Evolutionary conservation across 2,888 invertebrate species (phyloP).

Genomic region (Synanthedon tipuliformis): DNA sequence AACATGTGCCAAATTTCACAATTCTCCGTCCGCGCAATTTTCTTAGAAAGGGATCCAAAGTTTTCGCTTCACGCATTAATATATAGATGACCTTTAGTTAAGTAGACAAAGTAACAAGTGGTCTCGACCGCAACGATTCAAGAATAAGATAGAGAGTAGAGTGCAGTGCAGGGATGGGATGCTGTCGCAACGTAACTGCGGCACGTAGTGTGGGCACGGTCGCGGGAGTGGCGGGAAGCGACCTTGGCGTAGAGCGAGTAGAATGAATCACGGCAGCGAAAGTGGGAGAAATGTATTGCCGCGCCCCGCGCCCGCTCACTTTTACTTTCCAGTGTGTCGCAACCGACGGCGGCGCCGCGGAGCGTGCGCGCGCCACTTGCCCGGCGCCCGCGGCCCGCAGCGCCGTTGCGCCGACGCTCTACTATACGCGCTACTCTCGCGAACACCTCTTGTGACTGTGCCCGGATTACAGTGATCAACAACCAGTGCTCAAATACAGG

Average conservation of each 20-base stretch:
- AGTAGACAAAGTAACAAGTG: too few species aligned
- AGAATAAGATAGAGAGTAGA: too few species aligned
- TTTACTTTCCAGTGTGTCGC: constrained; percentile 69
- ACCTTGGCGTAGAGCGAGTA: constrained; percentile 45
- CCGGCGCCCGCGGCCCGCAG: constrained; percentile 68
- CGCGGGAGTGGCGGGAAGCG: constrained; percentile 57
- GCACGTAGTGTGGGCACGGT: constrained; percentile 12
- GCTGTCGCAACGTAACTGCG: not conserved
- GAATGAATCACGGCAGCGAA: constrained; percentile 64
- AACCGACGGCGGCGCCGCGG: constrained; percentile 57
- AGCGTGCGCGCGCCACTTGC: constrained; percentile 54
- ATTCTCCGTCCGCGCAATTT: too few species aligned
- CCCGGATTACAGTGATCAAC: constrained; percentile 65
- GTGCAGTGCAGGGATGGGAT: too few species aligned
- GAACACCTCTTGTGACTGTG: constrained; percentile 35
- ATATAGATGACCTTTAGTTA: too few species aligned
- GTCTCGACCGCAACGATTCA: too few species aligned
- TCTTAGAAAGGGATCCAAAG: too few species aligned
- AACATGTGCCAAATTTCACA: too few species aligned
- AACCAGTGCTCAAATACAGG: constrained; percentile 50
- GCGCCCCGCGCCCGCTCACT: constrained; percentile 61
- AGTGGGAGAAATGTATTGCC: constrained; percentile 66
- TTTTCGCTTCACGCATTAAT: too few species aligned
- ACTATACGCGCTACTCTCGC: constrained; percentile 23
- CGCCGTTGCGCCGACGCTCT: constrained; percentile 56